Percentiles rank a stretch among this genome's conserved stretches.
phyloP scores from a whole-genome alignment of 1,140 invertebrate genomes.

The Drosophila sp. region DNA sequence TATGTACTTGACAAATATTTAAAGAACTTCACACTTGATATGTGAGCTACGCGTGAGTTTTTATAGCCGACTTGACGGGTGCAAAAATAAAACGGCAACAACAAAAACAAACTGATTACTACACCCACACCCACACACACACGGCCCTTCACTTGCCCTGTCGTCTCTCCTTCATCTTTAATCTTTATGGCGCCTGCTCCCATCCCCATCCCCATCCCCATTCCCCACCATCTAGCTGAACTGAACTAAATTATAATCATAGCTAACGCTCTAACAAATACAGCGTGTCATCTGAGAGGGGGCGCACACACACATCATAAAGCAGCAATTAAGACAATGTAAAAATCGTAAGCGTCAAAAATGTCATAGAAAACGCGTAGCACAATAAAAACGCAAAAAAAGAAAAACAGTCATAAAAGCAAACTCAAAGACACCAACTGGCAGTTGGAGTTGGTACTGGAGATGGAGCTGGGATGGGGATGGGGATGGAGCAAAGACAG shows the following conservation, averaged over 20 bases:
- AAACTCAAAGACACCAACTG: constrained; percentile 16
- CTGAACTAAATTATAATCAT: constrained; percentile 78
- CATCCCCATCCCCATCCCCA: too few relatives aligned
- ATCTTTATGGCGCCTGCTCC: constrained; percentile 68
- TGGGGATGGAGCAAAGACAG: constrained; percentile 29
- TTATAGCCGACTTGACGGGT: constrained; percentile 53
- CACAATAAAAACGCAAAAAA: constrained; percentile 73
- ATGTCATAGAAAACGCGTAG: constrained; percentile 73
- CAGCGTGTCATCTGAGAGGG: constrained; percentile 73
- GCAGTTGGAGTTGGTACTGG: not conserved
- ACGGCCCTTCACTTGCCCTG: not conserved
- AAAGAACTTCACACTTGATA: constrained; percentile 77
- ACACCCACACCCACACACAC: constrained; percentile 20
- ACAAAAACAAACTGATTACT: constrained; percentile 52
- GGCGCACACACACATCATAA: constrained; percentile 66
- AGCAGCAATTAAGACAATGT: constrained; percentile 81
- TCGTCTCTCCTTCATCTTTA: constrained; percentile 36
- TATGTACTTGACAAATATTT: constrained; percentile 72
- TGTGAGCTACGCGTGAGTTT: constrained; percentile 56
- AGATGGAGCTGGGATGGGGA: not conserved
- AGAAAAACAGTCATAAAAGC: constrained; percentile 69
- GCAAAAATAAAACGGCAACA: constrained; percentile 45
- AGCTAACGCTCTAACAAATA: constrained; percentile 57
- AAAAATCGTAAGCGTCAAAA: constrained; percentile 78
- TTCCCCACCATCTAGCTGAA: too few relatives aligned